Conservation (phyloP, 1,140 invertebrate genomes). For the Episyrphus balteatus region DNA sequence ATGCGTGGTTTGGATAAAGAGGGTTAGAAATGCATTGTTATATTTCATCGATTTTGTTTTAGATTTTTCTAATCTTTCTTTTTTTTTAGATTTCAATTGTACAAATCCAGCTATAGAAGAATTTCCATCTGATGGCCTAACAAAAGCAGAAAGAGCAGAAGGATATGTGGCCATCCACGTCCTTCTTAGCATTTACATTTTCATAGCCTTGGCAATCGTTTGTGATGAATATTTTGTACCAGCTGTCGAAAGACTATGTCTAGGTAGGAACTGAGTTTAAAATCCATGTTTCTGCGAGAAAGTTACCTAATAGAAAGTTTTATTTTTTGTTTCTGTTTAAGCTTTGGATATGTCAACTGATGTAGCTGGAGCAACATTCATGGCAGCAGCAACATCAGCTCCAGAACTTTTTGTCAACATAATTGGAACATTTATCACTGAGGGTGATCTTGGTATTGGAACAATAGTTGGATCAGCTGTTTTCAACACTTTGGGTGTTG, state of each 20-base stretch:
- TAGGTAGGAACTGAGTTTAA: conserved; percentile 50
- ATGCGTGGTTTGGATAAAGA: too few relatives aligned
- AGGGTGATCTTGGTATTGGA: conserved; percentile 70
- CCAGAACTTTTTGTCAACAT: conserved; percentile 84
- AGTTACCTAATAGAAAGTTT: not conserved
- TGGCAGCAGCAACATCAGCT: conserved; percentile 80
- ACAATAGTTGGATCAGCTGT: conserved; percentile 82
- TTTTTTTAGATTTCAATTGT: conserved; percentile 39
- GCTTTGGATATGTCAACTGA: conserved; percentile 61
- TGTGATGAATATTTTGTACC: conserved; percentile 79
- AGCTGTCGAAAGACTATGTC: conserved; percentile 67
- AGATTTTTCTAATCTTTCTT: too few relatives aligned
- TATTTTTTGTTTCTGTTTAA: conserved; percentile 20
- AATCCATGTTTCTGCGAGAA: not conserved
- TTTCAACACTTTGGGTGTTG: conserved; percentile 84
- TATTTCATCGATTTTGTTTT: too few relatives aligned
- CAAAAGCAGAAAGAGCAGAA: conserved; percentile 39
- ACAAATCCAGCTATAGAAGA: conserved; percentile 54
- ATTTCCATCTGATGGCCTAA: conserved; percentile 47
- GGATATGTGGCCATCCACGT: conserved; percentile 64
- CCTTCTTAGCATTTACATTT: conserved; percentile 62
- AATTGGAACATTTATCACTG: conserved; percentile 73
- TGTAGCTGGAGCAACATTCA: conserved; percentile 75
- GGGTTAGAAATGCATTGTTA: too few relatives aligned
- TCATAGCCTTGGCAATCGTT: conserved; percentile 62